Evolutionary conservation across 1,140 invertebrate genomes (phyloP), one percentile per base, ranked within the genome.

Genomic region (Lysiphlebus fabarum): DNA sequence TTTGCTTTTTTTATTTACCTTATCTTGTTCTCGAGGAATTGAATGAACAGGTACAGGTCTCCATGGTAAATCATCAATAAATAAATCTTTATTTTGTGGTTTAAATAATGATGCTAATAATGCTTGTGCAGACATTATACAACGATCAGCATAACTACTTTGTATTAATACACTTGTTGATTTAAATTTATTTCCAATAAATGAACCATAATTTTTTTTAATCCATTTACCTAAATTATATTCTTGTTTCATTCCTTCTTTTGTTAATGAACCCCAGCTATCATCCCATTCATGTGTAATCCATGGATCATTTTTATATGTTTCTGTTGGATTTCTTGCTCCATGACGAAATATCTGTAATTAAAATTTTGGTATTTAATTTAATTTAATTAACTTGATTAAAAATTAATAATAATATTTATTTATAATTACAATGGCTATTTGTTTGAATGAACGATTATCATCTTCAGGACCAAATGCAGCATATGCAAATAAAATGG

Each of bases 11-110:
- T 63, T 40, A 78, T 75, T 78, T 82, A 92, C 90, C 72, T 85
- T 85, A 73, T 93, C 90, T 41, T 85, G 65, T 26, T 81, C 62
- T 50, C 81, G 83, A 0, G 90, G 86, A 43, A 85, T 74, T 6
- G 88, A 87, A 74, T 92, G 89, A 11, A 96, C 85, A 1, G 93
- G 90, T 66, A 96, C 87, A 0, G 94, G 94, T 66, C 92, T 90
- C 94, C 94, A 97, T 0, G 76, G 68, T 45, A 96, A 77, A 47
- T 85, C 77, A 0, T 81, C 71, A 67, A 91, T 83, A 84, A 93
- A 93, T 59, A 85, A 79, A 68, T 91, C 86, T 33, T 84, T 76
- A 6, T 82, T 76, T 26, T 74, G 72, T 0, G 93, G 92, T 26
- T 88, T 89, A 78, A 87, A 96, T 40, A 96, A 77, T 26, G 90